Evolutionary conservation across 2,888 invertebrate species (phyloP), one percentile per base, ranked within the genome.

Genomic region (Iselma pallidipennis): DNA sequence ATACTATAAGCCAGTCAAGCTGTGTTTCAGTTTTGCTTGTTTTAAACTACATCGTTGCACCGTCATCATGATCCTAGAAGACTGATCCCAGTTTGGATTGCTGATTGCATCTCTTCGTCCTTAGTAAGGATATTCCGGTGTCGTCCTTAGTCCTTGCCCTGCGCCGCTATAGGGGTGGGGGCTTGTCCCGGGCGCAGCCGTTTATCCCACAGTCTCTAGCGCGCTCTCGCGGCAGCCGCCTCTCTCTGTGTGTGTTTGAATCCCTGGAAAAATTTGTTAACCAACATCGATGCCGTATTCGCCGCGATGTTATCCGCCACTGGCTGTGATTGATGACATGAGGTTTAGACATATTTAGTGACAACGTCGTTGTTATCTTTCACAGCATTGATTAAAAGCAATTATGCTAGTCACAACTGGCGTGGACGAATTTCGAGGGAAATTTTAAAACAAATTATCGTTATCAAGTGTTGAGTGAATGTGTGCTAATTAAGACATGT

Each of bases 111-210:
- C 68, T 58, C 31, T 59, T 63, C 59, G 53, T 62, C 55, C 57
- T 53, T 6, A 25, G 23, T 53, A 31, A 37, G 9, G 59, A 51
- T 55, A 67, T 69, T 69, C 68, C 66, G 68, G 71, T 67, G 69
- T 63, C 63, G 72, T 71, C 71, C 72, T 61, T 59, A 61, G 66
- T 61, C 69, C 71, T 66, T 70, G 76, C 73, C 72, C 71, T 74
- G 71, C 76, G 74, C 72, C 70, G 66, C 73, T 72, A 73, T 74
- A 72, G 74, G 75, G 76, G 79, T 78, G 80, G 79, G 80, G 80
- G 80, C 80, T 79, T 70, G 73, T 76, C 79, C 81, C 80, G 80
- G 81, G 81, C 78, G 80, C 78, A 76, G 78, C 77, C 80, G 81
- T 78, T 75, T 73, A 77, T 75, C 72, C 77, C 72, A 78, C 78